These are phyloP conservation scores for Onychostoma macrolepis DNA, from an alignment of 2,113 vertebrate species.

Conservation along the genomic window DNA sequence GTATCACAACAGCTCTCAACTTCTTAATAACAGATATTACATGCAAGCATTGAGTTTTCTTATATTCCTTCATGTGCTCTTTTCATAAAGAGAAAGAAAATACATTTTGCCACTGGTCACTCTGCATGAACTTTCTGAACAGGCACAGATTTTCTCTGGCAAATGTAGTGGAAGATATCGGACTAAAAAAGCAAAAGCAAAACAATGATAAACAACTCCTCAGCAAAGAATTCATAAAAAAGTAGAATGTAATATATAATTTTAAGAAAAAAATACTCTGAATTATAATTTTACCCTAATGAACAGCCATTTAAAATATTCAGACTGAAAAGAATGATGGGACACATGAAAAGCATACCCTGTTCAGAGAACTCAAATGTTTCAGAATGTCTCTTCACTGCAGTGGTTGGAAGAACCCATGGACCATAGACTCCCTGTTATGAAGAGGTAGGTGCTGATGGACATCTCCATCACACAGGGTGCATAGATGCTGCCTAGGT, in stretches of 20 bases:
- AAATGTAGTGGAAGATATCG: neutral
- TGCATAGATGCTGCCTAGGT: neutral
- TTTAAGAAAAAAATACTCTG: no score
- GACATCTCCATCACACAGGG: neutral
- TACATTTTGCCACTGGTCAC: neutral
- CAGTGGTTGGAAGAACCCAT: constrained; percentile 1
- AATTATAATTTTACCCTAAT: neutral
- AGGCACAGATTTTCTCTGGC: neutral
- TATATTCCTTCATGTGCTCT: no score
- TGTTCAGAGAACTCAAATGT: neutral
- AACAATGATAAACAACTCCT: neutral
- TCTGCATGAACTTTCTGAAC: neutral
- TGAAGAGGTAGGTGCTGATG: neutral
- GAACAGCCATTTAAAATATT: neutral
- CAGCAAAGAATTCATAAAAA: neutral
- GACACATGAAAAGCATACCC: no score
- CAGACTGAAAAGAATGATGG: neutral
- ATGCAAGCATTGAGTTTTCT: neutral
- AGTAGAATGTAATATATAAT: neutral
- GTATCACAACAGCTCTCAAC: neutral
- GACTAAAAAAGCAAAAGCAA: neutral
- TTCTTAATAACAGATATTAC: neutral
- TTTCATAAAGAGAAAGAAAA: neutral
- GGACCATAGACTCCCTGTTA: neutral
- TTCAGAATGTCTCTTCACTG: neutral